Evolutionary conservation across 1,140 invertebrate genomes (phyloP), one percentile per base, ranked within the genome.

Genomic region (Lepidotrigona ventralis): DNA sequence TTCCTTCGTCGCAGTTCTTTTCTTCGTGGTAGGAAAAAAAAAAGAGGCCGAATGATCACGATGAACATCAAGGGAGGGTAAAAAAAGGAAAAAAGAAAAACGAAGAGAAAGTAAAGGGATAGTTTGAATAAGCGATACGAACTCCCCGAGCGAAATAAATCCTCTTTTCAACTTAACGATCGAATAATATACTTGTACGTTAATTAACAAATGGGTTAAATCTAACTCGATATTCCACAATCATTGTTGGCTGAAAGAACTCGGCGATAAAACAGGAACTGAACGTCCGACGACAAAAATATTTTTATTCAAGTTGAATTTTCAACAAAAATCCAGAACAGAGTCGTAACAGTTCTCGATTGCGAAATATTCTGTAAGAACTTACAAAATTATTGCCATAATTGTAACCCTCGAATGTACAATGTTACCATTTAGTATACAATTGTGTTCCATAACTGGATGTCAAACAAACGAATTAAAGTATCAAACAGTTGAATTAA

Each of bases 1-100:
- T 80, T 85, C 72, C 58, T 69, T 68, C 54, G 63, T 63, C 46
- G 46, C 23, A 56, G 83, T 53, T 70, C 26, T 58, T 56, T 66
- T 53, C 23, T 79, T 60, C 51, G 53, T 83, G 46, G 21, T 23
- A n/a, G 26, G 51, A 56, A 69, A 33, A 70, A 69, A n/a, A 79
- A 26, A 23, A 68, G 39, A n/a, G 26, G 29, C 26, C n/a, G 53
- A 39, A 19, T 12, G 17, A 19, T n/a, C 23, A 17, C 53, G 56
- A 46, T 46, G 54, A 75, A 58, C 51, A 58, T 79, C 77, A 79
- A 33, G 26, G 78, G 17, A 56, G 23, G 15, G 23, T 0, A 56
- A 23, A 23, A 26, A 46, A 19, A 23, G 39, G 11, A 46, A 56
- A 56, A 56, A 0, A 39, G 58, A 21, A 64, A 51, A 8, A 64